Evolutionary conservation across 2,888 invertebrate genomes (phyloP), one percentile per base, ranked within the genome.

Genomic region (Buathra laborator): DNA sequence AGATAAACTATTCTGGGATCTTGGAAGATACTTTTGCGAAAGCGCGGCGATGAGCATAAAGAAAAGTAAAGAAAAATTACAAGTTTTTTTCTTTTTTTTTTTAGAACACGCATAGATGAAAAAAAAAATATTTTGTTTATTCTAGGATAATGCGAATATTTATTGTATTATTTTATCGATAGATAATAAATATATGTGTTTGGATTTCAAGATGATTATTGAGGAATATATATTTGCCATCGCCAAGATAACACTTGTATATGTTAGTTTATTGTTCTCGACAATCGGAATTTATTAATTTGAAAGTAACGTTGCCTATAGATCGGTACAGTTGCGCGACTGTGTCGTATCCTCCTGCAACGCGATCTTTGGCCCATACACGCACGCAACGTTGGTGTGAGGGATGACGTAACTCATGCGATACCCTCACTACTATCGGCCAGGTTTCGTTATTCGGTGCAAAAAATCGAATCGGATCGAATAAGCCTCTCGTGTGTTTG

Each of bases 101-200:
- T 76, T 75, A 16, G 59, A 70, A 75, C 87, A 88, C 83, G 80
- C 81, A 85, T 87, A 85, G 77, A 86, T 81, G 56, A 85, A 88
- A 85, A 85, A 79, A 86, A 89, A 86, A 76, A 92, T 92, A 91
- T 92, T 93, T 93, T 92, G 90, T 92, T 91, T 92, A 91, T 91
- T 92, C 86, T 92, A 91, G 89, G 81, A 86, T 88, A 89, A 92
- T 90, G 89, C 90, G 89, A 87, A 92, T 90, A 91, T 92, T 92
- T 92, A 91, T 93, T 92, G 90, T 91, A 92, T 90, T 90, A 91
- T 89, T 91, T 90, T 87, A 89, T 89, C 89, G 83, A 90, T 91
- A 92, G 89, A 86, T 91, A 87, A 91, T 91, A 90, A 91, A 91
- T 91, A 92, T 89, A 92, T 93, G 93, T 93, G 91, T 92, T 93